Conservation (phyloP, 1,140 invertebrate species). For the Neelides sp. region DNA sequence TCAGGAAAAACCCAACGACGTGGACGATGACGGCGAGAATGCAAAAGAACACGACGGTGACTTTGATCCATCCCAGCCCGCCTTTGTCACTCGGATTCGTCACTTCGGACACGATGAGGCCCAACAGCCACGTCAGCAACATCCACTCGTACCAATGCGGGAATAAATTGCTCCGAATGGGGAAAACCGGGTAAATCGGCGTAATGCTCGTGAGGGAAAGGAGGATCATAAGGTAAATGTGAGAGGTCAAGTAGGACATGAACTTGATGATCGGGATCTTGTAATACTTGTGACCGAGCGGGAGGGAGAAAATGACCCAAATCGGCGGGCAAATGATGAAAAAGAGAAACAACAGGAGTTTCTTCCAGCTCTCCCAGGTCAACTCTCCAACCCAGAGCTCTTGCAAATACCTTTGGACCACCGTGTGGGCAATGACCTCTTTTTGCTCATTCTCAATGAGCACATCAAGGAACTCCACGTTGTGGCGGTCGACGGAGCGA, state of each 20-base stretch:
- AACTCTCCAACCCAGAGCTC: constrained; percentile 93
- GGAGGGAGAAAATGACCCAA: constrained; percentile 92
- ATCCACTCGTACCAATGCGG: constrained; percentile 90
- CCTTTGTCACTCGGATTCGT: constrained; percentile 92
- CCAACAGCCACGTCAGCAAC: constrained; percentile 87
- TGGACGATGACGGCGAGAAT: constrained; percentile 85
- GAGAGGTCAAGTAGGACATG: constrained; percentile 96
- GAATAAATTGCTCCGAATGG: constrained; percentile 32
- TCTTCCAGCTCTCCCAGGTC: constrained; percentile 90
- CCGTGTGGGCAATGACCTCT: constrained; percentile 81
- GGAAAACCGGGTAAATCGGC: constrained; percentile 73
- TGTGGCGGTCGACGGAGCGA: constrained; percentile 77
- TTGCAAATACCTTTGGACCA: constrained; percentile 76
- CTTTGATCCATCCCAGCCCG: constrained; percentile 81
- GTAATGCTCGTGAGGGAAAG: constrained; percentile 80
- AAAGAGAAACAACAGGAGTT: constrained; percentile 75
- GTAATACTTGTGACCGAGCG: constrained; percentile 86
- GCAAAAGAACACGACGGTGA: constrained; percentile 81
- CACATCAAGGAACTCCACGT: constrained; percentile 90
- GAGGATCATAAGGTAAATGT: constrained; percentile 91
- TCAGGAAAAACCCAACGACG: constrained; percentile 57
- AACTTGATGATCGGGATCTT: constrained; percentile 96
- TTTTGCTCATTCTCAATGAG: constrained; percentile 98
- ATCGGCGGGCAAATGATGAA: constrained; percentile 89
- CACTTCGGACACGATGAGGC: constrained; percentile 85